phyloP scores from a whole-genome alignment of 2,113 vertebrate genomes.

The Cyanocitta stelleri region DNA sequence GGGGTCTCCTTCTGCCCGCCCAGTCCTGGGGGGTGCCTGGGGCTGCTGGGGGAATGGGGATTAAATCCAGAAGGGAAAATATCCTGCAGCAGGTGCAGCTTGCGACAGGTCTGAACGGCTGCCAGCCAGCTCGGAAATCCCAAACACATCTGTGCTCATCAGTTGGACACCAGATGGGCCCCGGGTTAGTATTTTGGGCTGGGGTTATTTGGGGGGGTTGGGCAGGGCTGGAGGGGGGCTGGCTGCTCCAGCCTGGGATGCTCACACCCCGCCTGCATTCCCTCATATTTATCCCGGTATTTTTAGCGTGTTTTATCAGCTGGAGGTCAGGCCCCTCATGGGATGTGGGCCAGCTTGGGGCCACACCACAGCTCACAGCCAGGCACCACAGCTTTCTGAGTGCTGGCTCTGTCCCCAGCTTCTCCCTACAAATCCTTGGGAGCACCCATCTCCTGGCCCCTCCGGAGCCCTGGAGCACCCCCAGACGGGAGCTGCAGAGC shows the following conservation, averaged over 20 bases:
- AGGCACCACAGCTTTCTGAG: accelerated
- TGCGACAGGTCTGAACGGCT: conserved; percentile 61
- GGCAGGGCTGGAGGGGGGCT: neutral
- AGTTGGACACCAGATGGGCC: conserved; percentile 74
- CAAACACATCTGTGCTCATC: conserved; percentile 70
- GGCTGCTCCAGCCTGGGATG: neutral
- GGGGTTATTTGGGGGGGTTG: conserved; percentile 44
- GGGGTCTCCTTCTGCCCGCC: neutral
- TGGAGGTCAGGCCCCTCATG: neutral
- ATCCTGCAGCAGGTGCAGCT: conserved; percentile 65
- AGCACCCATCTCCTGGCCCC: neutral
- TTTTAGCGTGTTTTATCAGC: neutral
- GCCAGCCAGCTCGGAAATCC: conserved; percentile 61
- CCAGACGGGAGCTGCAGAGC: neutral
- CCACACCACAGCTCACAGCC: accelerated
- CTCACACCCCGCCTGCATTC: neutral
- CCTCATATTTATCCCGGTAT: neutral
- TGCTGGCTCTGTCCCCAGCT: neutral
- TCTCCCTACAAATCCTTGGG: neutral
- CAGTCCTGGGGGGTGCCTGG: neutral
- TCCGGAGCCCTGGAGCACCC: neutral
- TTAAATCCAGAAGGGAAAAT: conserved; percentile 42
- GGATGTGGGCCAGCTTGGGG: neutral
- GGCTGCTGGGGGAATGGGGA: neutral
- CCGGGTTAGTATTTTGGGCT: conserved; percentile 57